Evolutionary conservation across 2,888 invertebrate species (phyloP), one percentile per base, ranked within the genome.

Genomic region (Latrodectus elegans): DNA sequence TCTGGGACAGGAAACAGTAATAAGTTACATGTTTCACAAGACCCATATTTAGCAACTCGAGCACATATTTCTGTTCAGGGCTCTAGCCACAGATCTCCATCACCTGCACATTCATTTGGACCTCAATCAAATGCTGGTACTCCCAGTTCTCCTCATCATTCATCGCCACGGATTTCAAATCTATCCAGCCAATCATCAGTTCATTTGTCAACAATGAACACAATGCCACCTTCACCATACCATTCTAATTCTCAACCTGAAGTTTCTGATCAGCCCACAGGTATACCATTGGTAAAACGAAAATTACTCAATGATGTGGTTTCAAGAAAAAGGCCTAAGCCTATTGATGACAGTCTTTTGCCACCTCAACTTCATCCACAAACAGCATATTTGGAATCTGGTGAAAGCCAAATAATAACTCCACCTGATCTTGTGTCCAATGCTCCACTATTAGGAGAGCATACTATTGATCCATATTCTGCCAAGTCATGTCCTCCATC

Each of bases 351-450:
- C 71, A 51, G 75, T n/a, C 80, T 88, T 49, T 67, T 88, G 60
- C 89, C 88, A 14, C 89, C 88, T 49, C 88, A 89, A 17, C 75
- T 89, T 14, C 85, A 86, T 12, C 89, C 89, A 64, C 89, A 89
- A 26, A 71, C 77, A 60, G 52, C 84, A 53, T 60, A 68, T 60
- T 14, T 74, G 14, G 83, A 88, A 52, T 8, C 79, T 65, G n/a
- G 51, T 60, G 84, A 82, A 51, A 60, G 67, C 55, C 84, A 84
- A 15, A 71, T 84, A 51, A 65, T 81, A 14, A 88, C 88, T 17
- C 88, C 88, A 17, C 88, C 88, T 53, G 74, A 88, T 64, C 60
- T 88, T 17, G 72, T 84, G 26, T 88, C 80, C 70, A 88, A 88
- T 84, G 72, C 76, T 51, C 79, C 83, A 49, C 68, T 82, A 22